Evolutionary conservation across 2,888 invertebrate species (phyloP), one percentile per base, ranked within the genome.

Genomic region (Scaptomyza polygonia): DNA sequence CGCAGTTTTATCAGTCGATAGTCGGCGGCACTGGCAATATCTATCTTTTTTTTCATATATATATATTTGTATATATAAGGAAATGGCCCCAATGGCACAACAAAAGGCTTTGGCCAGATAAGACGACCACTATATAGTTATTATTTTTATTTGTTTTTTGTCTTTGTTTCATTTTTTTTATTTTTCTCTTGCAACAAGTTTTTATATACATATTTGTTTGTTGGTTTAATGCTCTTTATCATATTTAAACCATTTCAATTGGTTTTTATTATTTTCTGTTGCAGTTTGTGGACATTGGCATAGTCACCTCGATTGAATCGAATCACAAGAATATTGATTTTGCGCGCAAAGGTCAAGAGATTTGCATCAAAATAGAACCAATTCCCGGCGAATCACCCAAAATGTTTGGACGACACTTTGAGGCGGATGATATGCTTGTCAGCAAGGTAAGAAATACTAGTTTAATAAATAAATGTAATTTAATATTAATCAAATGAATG

Each of bases 351-450:
- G 99, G 99, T 0, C 96, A 96, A 92, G 97, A 98, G 92, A 97
- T 98, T 39, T 98, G 98, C 93, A 95, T 98, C 89, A 99, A 99
- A 93, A 99, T 99, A 79, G 99, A 99, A 86, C 96, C 98, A 29
- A 95, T 97, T 49, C 97, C 98, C 14, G 99, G 99, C n/a, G 99
- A 99, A 92, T 95, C 99, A 48, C 99, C 99, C 47, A 99, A 99
- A 93, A 96, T 99, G 96, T 98, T 96, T 92, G 99, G 99, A 11
- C 94, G 99, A 63, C 99, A 99, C 93, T 99, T 99, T 92, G 99
- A 99, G 89, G 96, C 97, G 89, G 97, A 96, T 40, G 99, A 99
- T 92, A 93, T 97, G 91, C 94, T 99, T 76, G 95, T 98, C 89
- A 99, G 99, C 93, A 98, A 97, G 95, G 97, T 97, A 91, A 93